A percentile compares a stretch with the other conserved stretches of the same genome.
Evolutionary conservation across 2,888 invertebrate species (phyloP).

Genomic region (Xestia sexstrigata): DNA sequence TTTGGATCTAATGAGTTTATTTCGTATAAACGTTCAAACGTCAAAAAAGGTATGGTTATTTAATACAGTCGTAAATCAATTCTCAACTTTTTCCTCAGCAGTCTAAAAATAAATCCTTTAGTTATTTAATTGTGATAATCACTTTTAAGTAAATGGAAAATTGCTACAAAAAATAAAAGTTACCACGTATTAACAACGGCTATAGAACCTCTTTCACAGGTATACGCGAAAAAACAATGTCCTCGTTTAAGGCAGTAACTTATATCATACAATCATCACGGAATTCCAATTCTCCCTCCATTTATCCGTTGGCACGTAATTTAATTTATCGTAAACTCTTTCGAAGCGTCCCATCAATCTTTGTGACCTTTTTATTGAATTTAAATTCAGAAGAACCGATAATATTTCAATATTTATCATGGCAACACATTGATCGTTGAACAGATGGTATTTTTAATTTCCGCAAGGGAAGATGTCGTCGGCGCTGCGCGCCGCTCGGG

Average conservation of each 20-base stretch:
- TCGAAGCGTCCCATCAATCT: constrained; percentile 41
- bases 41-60: neutral
- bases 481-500: constrained; percentile 31
- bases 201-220: neutral
- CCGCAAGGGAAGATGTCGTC: constrained; percentile 53
- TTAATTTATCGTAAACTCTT: constrained; percentile 43
- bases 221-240: neutral
- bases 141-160: neutral
- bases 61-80: neutral
- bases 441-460: constrained; percentile 70
- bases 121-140: neutral
- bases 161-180: neutral
- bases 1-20: too few species aligned
- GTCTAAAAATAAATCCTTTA: neutral
- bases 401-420: constrained; percentile 63
- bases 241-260: neutral
- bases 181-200: neutral
- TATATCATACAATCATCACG: constrained; percentile 3
- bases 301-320: constrained; percentile 14
- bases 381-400: constrained; percentile 48
- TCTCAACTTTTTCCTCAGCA: neutral
- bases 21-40: neutral
- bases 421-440: constrained; percentile 57
- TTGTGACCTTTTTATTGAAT: constrained; percentile 51
- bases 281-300: constrained; percentile 8